Base-by-base conservation (phyloP, 2,113 vertebrate genomes). In the Cinclus cinclus region DNA sequence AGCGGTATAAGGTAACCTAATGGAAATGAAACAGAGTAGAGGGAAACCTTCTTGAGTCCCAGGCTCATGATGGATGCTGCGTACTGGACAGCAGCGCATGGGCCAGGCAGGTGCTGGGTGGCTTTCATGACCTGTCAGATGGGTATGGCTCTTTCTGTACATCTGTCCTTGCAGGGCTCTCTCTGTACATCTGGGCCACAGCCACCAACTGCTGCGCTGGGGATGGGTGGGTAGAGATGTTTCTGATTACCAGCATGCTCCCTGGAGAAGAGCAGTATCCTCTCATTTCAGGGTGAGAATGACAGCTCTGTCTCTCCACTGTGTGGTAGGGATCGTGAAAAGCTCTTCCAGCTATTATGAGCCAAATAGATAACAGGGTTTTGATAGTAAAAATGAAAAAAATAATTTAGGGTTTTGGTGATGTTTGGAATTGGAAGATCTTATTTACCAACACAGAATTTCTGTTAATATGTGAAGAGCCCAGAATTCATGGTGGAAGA, bases 121-220 rank as follows among this genome's bases (percentile, higher is more conserved):
- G 23, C 18, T 69, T 21, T 42, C 33, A 30, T 50, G 35, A 15
- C 33, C 30, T 24, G 13, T 44, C 12, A 10, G 6, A 18, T 14
- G 21, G 39, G 19, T 27, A 20, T 0, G 3, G 41, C 28, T 33
- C 42, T 63, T 41, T 83, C 33, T 63, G 13, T 68, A 7, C 0
- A 2, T 35, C 35, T 80, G 71, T 69, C 30, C 65, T 42, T 77
- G 30, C 28, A 11, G 0, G 6, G 39, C 47, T 28, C 33, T 60
- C 37, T 67, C 56, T 71, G 12, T 41, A 5, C 0, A 0, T n/a
- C n/a, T 75, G 65, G 27, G 52, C 44, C 15, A 9, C 39, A 2
- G 4, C 39, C 3, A 4, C 27, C 47, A 49, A 1, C 56, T 69
- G 59, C 49, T 65, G 50, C 0, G 0, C 6, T 65, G 64, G 44